Conservation (phyloP, 1,140 invertebrate species). For the Heliothis virescens region DNA sequence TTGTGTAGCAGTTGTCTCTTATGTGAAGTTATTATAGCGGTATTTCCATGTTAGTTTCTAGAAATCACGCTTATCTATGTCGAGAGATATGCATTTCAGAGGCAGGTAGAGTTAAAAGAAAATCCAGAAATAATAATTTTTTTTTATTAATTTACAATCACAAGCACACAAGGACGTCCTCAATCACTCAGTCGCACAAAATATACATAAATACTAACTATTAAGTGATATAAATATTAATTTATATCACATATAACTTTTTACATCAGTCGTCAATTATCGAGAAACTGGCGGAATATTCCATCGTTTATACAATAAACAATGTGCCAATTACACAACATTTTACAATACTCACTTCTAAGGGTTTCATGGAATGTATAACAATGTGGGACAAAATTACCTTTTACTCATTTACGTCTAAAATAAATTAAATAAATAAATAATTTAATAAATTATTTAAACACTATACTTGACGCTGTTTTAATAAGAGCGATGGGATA, state of each 20-base stretch:
- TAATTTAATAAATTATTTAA: constrained; percentile 83
- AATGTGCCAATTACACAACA: constrained; percentile 44
- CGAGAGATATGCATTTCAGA: constrained; percentile 4
- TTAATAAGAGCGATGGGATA: constrained; percentile 68
- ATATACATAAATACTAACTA: constrained; percentile 80
- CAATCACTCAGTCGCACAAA: constrained; percentile 81
- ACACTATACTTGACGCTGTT: constrained; percentile 59
- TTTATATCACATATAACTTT: constrained; percentile 81
- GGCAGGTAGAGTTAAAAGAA: constrained; percentile 52
- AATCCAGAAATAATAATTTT: constrained; percentile 61
- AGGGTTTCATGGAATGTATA: constrained; percentile 42
- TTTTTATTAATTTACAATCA: constrained; percentile 81
- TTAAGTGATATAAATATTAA: constrained; percentile 76
- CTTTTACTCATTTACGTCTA: constrained; percentile 58
- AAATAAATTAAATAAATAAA: constrained; percentile 83
- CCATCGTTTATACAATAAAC: constrained; percentile 49
- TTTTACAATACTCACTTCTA: constrained; percentile 45
- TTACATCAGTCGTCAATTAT: constrained; percentile 84
- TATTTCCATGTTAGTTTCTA: constrained; percentile 54
- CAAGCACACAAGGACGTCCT: constrained; percentile 85
- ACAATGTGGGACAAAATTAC: constrained; percentile 35
- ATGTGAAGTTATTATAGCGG: constrained; percentile 66
- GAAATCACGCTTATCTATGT: constrained; percentile 23
- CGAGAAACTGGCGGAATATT: constrained; percentile 71
- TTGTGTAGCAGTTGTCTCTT: constrained; percentile 52